Evolutionary conservation across 2,113 vertebrate genomes (phyloP), one percentile per base, ranked within the genome.

Genomic region (Chrysemys picta): DNA sequence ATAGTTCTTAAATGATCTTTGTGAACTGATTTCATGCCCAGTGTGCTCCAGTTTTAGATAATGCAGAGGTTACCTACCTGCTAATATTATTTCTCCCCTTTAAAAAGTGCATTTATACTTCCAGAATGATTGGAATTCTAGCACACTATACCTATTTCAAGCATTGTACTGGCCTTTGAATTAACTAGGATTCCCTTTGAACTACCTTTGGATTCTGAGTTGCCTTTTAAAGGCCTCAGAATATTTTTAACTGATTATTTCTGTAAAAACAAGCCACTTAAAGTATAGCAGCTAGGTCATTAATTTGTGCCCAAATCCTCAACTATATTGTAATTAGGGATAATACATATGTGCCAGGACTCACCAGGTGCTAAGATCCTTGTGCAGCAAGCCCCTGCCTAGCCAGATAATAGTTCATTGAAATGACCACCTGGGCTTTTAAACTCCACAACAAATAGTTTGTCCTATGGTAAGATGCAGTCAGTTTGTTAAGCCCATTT

Each of bases 241-340:
- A 86, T 57, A 95, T 87, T 84, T 16, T 35, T 72, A 96, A 62
- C 54, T 10, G 42, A 80, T 22, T 81, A 38, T 3, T 0, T 10
- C 31, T 14, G 13, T 72, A 91, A 94, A 90, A 92, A 45, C 38
- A 93, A 76, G 93, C 88, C 72, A 65, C 72, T 49, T 86, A 3
- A 0, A 59, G 16, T 35, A 3, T 72, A 89, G 91, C 83, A 80
- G 62, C 25, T 38, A 22, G 93, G n/a, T 96, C 91, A 88, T 87
- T 93, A 92, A 96, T 93, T 93, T 90, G 62, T 90, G 83, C 90
- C 80, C 59, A 53, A 89, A 87, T 84, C 93, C 90, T 82, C 87
- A 76, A 3, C 54, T 72, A 8, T 89, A 83, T 90, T 94, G 91
- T 59, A 88, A 90, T 62, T 11, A 21, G 84, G 86, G 62, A 27